A percentile compares a stretch with the other conserved stretches of the same genome.
Evolutionary conservation across 2,113 vertebrate species (phyloP).

Genomic region (Xyliphius kryptos): DNA sequence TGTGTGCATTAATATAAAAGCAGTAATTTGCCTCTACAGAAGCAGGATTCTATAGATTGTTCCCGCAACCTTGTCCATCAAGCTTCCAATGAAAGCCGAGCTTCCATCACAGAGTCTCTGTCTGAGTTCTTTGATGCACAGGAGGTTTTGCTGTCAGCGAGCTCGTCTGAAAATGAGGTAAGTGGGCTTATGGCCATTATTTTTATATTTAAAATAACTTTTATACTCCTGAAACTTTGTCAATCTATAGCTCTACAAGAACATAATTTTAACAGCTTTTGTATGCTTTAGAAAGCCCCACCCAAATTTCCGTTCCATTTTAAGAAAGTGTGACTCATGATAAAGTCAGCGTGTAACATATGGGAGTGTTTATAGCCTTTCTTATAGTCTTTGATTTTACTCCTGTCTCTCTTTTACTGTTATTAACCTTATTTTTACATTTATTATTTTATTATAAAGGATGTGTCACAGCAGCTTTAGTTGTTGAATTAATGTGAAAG

Average conservation of each 20-base stretch:
- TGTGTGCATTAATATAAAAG: too few species aligned
- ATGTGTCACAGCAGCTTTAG: slow-evolving; percentile 35
- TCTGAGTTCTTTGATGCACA: too few species aligned
- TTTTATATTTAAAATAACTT: too few species aligned
- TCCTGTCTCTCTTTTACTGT: background rate
- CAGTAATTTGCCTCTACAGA: slow-evolving; percentile 50
- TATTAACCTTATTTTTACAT: background rate
- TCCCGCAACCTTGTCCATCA: slow-evolving; percentile 81
- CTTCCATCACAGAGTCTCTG: slow-evolving; percentile 87
- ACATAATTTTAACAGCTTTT: too few species aligned
- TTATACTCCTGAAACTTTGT: too few species aligned
- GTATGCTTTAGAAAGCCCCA: too few species aligned
- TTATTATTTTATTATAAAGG: slow-evolving; percentile 13
- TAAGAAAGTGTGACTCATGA: too few species aligned
- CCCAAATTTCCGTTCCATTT: too few species aligned
- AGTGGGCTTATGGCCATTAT: too few species aligned
- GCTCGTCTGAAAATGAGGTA: slow-evolving; percentile 97
- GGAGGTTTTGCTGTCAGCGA: slow-evolving; percentile 90
- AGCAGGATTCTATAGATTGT: slow-evolving; percentile 74
- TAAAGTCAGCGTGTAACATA: background rate
- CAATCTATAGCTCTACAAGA: too few species aligned
- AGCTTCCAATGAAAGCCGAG: slow-evolving; percentile 85
- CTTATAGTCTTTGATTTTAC: slow-evolving; percentile 1
- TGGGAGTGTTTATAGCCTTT: too few species aligned
- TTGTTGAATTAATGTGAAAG: slow-evolving; percentile 47